Conservation (phyloP, 2,888 invertebrate genomes). For the Eupithecia inturbata region DNA sequence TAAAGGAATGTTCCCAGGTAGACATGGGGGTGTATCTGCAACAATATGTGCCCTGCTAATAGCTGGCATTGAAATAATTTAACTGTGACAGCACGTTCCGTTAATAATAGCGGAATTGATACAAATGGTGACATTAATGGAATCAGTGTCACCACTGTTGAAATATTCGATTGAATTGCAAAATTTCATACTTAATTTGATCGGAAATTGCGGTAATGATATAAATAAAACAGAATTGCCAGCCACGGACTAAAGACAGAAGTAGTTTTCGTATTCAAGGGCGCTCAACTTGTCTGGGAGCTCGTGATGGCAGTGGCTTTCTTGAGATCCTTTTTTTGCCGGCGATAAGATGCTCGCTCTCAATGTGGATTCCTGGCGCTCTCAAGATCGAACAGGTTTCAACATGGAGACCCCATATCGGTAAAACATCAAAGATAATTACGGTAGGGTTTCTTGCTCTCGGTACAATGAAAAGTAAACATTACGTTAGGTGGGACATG, state of each 20-base stretch:
- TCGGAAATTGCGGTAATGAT: constrained; percentile 33
- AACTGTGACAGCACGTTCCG: constrained; percentile 62
- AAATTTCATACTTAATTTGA: constrained; percentile 44
- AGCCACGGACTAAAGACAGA: constrained; percentile 49
- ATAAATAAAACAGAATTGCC: constrained; percentile 30
- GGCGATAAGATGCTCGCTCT: constrained; percentile 65
- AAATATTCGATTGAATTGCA: constrained; percentile 47
- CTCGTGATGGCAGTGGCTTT: constrained; percentile 67
- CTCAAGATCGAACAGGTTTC: constrained; percentile 77
- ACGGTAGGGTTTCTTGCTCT: constrained; percentile 70
- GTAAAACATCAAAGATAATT: constrained; percentile 79
- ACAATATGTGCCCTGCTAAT: constrained; percentile 60
- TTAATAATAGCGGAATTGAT: constrained; percentile 63
- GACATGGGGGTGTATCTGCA: constrained; percentile 66
- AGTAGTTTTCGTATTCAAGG: constrained; percentile 52
- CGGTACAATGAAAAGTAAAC: constrained; percentile 60
- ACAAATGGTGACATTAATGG: constrained; percentile 62
- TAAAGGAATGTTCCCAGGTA: constrained; percentile 74
- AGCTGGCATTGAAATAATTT: constrained; percentile 62
- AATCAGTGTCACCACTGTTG: constrained; percentile 53
- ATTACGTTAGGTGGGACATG: constrained; percentile 53
- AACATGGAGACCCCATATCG: constrained; percentile 74
- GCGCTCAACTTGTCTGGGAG: constrained; percentile 54
- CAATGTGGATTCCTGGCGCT: constrained; percentile 74
- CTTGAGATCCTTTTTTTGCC: constrained; percentile 68